Conservation (phyloP, 2,113 vertebrate species). For the Archilochus colubris region DNA sequence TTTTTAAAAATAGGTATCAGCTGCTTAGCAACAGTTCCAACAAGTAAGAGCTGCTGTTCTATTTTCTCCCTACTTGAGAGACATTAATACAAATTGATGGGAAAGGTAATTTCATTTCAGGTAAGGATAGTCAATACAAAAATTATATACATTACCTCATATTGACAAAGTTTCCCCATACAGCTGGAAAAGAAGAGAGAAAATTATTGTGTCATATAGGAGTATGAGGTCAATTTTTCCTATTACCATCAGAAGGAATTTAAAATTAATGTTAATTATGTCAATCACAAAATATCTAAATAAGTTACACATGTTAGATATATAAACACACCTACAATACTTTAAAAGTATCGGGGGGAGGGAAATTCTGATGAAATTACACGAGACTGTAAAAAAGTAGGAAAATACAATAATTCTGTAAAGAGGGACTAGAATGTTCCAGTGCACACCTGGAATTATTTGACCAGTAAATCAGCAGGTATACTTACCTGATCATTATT, state of each 20-base stretch:
- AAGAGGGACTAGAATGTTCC: background rate
- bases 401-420: background rate
- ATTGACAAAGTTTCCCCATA: slow-evolving; percentile 84
- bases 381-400: background rate
- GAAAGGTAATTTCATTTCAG: background rate
- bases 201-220: background rate
- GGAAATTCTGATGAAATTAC: background rate
- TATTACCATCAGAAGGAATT: background rate
- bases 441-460: background rate
- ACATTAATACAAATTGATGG: background rate
- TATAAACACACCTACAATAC: background rate
- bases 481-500: background rate
- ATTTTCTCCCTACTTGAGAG: background rate
- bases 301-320: background rate
- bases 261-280: background rate
- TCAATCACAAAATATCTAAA: background rate
- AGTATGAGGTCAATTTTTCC: background rate
- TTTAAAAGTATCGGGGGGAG: background rate
- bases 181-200: slow-evolving; percentile 74
- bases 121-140: background rate
- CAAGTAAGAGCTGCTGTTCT: background rate
- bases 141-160: slow-evolving; percentile 79
- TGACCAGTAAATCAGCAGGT: background rate
- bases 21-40: background rate
- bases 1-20: background rate